Evolutionary conservation across 2,888 invertebrate species (phyloP).

Genomic region (Lucinisca nassula): DNA sequence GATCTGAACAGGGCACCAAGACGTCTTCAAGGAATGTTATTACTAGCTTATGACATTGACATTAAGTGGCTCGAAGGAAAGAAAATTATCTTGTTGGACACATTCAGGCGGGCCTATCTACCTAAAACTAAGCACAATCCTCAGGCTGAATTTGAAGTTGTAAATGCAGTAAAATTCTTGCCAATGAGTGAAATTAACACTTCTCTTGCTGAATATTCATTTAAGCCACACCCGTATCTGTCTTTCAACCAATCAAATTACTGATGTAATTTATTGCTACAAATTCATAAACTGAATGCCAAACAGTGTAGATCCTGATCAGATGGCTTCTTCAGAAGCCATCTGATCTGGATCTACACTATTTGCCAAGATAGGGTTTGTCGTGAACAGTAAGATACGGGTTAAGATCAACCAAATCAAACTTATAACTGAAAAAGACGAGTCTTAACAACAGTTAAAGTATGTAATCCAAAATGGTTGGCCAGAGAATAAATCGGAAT

Average conservation of each 20-base stretch:
- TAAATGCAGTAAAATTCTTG: conserved; percentile 14
- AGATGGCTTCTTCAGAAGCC: too few species aligned
- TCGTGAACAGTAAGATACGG: too few species aligned
- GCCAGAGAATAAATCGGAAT: conserved; percentile 19
- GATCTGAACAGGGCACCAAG: conserved; percentile 24
- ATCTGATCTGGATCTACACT: too few species aligned
- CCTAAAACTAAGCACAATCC: background rate
- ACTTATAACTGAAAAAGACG: background rate
- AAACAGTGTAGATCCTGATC: too few species aligned
- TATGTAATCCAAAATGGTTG: conserved; percentile 44
- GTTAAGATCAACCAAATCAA: background rate
- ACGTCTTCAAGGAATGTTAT: conserved; percentile 37
- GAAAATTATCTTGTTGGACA: conserved; percentile 56
- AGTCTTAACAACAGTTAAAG: conserved; percentile 22
- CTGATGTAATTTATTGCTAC: too few species aligned
- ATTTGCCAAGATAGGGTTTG: too few species aligned
- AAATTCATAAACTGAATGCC: too few species aligned
- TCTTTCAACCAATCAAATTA: too few species aligned
- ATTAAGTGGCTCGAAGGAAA: conserved; percentile 54
- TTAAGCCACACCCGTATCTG: too few species aligned
- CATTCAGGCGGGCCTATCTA: conserved; percentile 57
- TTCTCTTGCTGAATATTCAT: too few species aligned
- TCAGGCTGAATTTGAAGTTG: background rate
- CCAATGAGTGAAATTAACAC: background rate
- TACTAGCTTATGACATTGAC: conserved; percentile 26